These are phyloP conservation scores for Colletes collaris DNA, from an alignment of 2,888 invertebrate genomes.

Conservation along the genomic window DNA sequence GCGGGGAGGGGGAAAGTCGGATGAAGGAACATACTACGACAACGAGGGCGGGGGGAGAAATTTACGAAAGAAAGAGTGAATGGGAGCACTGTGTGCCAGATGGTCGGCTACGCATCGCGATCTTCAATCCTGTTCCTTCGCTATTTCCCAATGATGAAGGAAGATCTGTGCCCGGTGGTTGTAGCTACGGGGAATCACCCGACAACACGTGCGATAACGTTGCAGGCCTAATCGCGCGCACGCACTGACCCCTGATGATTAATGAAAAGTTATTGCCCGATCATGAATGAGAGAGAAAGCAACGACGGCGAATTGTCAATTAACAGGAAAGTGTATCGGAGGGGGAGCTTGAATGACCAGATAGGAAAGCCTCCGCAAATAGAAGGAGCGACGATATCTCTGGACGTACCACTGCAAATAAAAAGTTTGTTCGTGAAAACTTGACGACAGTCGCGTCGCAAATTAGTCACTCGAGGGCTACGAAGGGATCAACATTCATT, in stretches of 20 bases:
- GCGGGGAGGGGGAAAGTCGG: constrained; percentile 51
- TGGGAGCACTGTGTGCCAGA: constrained; percentile 75
- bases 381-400: constrained; percentile 14
- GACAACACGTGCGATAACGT: constrained; percentile 12
- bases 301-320: constrained; percentile 36
- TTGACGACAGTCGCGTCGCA: not conserved
- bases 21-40: constrained; percentile 54
- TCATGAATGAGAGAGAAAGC: not conserved
- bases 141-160: constrained; percentile 65
- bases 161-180: constrained; percentile 52
- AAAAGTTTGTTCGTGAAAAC: not conserved
- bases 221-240: constrained; percentile 4
- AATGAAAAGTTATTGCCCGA: constrained; percentile 46
- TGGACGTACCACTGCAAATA: not conserved
- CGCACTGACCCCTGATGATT: constrained; percentile 45
- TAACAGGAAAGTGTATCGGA: constrained; percentile 39
- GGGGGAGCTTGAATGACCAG: constrained; percentile 43
- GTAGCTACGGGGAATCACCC: constrained; percentile 26
- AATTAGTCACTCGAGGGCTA: too few species aligned
- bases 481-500: too few species aligned
- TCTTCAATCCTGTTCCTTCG: constrained; percentile 51
- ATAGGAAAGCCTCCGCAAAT: constrained; percentile 36
- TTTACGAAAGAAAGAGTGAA: constrained; percentile 62
- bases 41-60: constrained; percentile 9
- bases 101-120: constrained; percentile 62